Evolutionary conservation across 1,140 invertebrate species (phyloP), one percentile per base, ranked within the genome.

Genomic region (Aphelenchoides fujianensis): DNA sequence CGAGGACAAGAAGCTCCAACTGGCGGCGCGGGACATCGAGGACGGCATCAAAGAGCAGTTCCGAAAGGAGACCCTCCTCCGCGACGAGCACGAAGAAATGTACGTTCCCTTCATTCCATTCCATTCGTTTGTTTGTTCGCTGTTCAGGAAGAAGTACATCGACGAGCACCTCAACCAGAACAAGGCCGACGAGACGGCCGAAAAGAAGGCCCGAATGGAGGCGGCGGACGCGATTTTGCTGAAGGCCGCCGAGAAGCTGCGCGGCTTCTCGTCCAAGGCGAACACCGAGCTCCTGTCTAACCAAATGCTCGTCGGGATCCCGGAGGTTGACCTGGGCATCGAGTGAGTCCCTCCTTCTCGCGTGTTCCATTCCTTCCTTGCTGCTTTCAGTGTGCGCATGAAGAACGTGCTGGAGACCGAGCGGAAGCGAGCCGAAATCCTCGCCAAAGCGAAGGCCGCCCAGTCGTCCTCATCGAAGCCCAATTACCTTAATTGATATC

Each of bases 221-320:
- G 32, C 32, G 2, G 72, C 70, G 23, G 78, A 78, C 34, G 70
- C 37, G 30, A 76, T 82, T 41, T 61, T 82, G 23, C 59, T 71
- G 32, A 53, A 63, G 37, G 82, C 79, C 3, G 82, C 82, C n/a
- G 76, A 77, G 32, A 78, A 76, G 31, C 34, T 83, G 35, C 71
- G 72, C 19, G 68, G 57, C 9, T 82, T 74, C 66, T 53, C 48
- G n/a, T 76, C 77, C 53, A 92, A 93, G 72, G 88, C 88, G 70
- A 94, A 92, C 19, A 95, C 98, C 86, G 97, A 98, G 87, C 97
- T 98, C 93, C 89, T 99, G 75, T 98, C 95, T 3, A 97, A 97
- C 89, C 96, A 98, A 88, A 98, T 99, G 96, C 87, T 99, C 1
- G 96, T 93, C 84, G 97, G 97, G 67, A 99, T 99, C 74, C 97